A percentile compares a stretch with the other conserved stretches of the same genome.
These are phyloP conservation scores for Anthopleura xanthogrammica DNA, from an alignment of 92 coral and sea anemone species.

Conservation along the genomic window DNA sequence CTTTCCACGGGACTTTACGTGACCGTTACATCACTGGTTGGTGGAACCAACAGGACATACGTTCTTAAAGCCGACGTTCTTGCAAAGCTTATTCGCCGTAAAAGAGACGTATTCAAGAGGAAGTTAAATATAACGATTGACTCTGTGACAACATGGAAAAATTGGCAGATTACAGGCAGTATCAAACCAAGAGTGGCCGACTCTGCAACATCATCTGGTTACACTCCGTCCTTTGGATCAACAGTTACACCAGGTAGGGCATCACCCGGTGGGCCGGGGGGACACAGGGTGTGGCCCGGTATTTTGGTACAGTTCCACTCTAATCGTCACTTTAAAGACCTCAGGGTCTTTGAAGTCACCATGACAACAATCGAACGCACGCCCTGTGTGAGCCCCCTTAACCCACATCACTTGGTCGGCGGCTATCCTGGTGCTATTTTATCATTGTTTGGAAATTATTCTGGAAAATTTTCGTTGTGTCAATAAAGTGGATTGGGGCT, in stretches of 20 bases:
- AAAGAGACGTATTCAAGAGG: constrained; percentile 45
- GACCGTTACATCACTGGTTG: constrained; percentile 34
- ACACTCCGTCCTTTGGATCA: constrained; percentile 15
- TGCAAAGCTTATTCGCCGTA: constrained; percentile 47
- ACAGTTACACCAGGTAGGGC: constrained; percentile 36
- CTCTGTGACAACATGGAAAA: constrained; percentile 45
- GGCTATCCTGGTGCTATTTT: not conserved
- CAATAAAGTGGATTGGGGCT: constrained; percentile 12
- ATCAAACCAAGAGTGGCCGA: constrained; percentile 9
- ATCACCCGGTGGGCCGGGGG: constrained; percentile 38
- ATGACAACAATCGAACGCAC: constrained; percentile 34
- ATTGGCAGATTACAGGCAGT: not conserved
- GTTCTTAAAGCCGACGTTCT: constrained; percentile 55
- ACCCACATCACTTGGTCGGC: constrained; percentile 24
- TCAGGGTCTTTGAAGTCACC: constrained; percentile 24
- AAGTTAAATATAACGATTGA: constrained; percentile 57
- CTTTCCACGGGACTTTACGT: constrained; percentile 68
- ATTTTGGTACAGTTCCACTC: constrained; percentile 24
- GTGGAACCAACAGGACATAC: constrained; percentile 56
- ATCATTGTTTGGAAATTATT: not conserved
- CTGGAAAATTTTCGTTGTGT: not conserved
- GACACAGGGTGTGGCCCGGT: constrained; percentile 55
- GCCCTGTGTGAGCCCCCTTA: constrained; percentile 66
- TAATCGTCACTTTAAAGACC: constrained; percentile 28
- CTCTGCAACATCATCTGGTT: constrained; percentile 3